These are phyloP conservation scores for Florisuga fusca DNA, from an alignment of 2,797 vertebrate species.

Conservation along the genomic window DNA sequence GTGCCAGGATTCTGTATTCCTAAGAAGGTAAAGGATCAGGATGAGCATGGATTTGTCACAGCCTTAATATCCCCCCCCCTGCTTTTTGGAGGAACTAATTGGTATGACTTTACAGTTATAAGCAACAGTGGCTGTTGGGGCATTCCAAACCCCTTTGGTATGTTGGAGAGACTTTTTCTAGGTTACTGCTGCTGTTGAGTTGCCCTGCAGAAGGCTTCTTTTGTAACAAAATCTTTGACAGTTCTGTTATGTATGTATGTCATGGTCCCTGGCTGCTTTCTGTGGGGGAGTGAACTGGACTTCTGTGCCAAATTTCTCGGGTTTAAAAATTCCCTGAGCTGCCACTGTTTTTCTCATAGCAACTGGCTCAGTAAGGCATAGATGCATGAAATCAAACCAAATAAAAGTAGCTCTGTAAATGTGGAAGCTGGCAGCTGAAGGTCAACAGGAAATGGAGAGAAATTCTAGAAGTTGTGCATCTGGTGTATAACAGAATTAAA, in stretches of 20 bases:
- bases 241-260: background rate
- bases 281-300: conserved; percentile 32
- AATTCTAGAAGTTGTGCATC: conserved; percentile 27
- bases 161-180: background rate
- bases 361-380: conserved; percentile 42
- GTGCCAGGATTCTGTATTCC: conserved; percentile 97
- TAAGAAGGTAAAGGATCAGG: conserved; percentile 87
- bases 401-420: conserved; percentile 36
- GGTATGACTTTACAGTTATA: background rate
- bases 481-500: conserved; percentile 16
- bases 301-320: conserved; percentile 42
- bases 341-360: conserved; percentile 58
- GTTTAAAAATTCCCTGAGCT: conserved; percentile 58
- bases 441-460: conserved; percentile 53
- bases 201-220: background rate
- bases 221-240: background rate
- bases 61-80: background rate
- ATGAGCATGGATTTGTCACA: background rate
- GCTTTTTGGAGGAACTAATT: background rate
- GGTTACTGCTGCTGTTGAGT: background rate
- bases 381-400: conserved; percentile 59
- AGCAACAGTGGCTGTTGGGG: background rate
- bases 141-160: background rate
- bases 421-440: conserved; percentile 56
- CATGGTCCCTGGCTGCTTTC: conserved; percentile 5